A percentile compares a stretch with the other conserved stretches of the same genome.
phyloP scores from a whole-genome alignment of 2,888 invertebrate species.

The Eupsilia transversa region DNA sequence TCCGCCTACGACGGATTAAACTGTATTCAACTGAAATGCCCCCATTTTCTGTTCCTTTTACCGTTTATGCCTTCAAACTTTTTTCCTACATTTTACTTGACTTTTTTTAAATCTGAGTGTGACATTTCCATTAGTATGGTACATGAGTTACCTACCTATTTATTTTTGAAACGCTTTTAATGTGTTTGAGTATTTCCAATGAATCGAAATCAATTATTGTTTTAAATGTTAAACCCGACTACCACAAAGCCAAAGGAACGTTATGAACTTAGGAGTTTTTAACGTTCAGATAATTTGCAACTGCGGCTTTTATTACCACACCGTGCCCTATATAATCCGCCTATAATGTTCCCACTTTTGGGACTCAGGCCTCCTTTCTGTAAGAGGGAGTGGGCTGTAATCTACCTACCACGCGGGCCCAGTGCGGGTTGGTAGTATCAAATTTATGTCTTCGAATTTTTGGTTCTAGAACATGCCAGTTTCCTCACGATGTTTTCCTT shows the following conservation, averaged over 20 bases:
- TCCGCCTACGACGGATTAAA: slow-evolving; percentile 23
- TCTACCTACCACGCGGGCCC: no score
- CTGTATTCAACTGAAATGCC: slow-evolving; percentile 24
- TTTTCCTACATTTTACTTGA: no score
- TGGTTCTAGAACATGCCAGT: no score
- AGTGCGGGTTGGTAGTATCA: no score
- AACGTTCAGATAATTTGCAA: background rate
- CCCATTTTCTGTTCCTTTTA: slow-evolving; percentile 19
- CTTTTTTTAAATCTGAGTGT: slow-evolving; percentile 13
- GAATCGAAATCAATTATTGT: background rate
- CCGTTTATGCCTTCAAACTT: slow-evolving; percentile 9
- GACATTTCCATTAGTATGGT: slow-evolving; percentile 5
- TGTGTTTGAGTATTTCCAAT: background rate
- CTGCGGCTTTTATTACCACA: background rate
- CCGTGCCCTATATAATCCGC: no score
- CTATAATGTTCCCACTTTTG: no score
- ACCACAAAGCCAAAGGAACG: background rate
- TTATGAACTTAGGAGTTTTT: background rate
- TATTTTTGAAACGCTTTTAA: background rate
- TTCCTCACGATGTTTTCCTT: no score
- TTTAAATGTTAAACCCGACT: background rate
- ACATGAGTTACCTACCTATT: background rate
- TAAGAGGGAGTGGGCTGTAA: no score
- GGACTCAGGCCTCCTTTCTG: no score
- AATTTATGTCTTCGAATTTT: no score